Conservation (phyloP, 1,140 invertebrate genomes). For the Drosophila baimaii region DNA sequence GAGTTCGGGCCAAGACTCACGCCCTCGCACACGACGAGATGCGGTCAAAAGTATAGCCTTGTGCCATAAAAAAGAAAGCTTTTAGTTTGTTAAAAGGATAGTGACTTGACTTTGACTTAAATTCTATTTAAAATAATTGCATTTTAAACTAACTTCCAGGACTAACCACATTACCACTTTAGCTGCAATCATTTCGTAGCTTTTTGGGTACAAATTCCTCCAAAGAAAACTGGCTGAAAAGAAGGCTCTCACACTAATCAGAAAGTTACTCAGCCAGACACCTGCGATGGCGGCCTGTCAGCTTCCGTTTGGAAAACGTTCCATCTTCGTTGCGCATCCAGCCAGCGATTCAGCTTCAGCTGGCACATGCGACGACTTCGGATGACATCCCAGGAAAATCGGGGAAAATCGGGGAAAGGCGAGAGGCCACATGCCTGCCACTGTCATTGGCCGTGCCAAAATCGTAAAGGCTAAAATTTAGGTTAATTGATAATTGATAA, state of each 20-base stretch:
- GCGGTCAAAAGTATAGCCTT: constrained; percentile 18
- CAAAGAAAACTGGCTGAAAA: constrained; percentile 22
- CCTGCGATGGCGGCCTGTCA: constrained; percentile 55
- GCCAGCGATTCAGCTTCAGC: constrained; percentile 37
- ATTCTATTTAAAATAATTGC: neutral
- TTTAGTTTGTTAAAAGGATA: neutral
- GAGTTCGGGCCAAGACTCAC: constrained; percentile 19
- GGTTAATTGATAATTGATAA: constrained; percentile 83
- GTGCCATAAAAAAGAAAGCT: neutral
- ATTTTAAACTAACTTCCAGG: neutral
- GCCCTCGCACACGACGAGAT: constrained; percentile 27
- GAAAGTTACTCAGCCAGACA: constrained; percentile 38
- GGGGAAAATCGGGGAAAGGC: neutral
- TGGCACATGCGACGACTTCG: constrained; percentile 48
- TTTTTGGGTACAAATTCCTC: no score
- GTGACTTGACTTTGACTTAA: neutral
- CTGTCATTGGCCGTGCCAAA: constrained; percentile 69
- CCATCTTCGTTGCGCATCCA: constrained; percentile 58
- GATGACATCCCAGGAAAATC: constrained; percentile 24
- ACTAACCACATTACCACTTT: neutral
- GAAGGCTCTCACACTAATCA: constrained; percentile 69
- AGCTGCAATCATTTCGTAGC: neutral
- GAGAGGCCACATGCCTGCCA: neutral
- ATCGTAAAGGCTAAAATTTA: constrained; percentile 75
- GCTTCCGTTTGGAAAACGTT: constrained; percentile 65